Percentiles rank a stretch among this genome's conserved stretches.
These are phyloP conservation scores for Merodon equestris DNA, from an alignment of 2,888 invertebrate species.

Conservation along the genomic window DNA sequence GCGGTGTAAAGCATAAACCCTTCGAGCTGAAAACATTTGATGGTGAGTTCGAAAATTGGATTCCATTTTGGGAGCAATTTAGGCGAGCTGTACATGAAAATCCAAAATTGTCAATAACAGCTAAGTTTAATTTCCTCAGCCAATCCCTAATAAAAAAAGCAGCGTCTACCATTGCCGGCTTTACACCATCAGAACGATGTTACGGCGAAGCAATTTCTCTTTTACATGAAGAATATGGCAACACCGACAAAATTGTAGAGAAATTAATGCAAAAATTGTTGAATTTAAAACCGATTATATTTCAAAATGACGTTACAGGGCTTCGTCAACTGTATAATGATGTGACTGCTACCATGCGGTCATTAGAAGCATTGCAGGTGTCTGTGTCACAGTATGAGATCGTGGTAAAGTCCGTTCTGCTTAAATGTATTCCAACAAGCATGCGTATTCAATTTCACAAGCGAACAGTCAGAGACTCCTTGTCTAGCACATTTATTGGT, in stretches of 20 bases:
- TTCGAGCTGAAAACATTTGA: conserved; percentile 51
- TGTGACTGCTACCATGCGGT: conserved; percentile 42
- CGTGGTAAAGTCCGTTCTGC: conserved; percentile 48
- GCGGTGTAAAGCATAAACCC: conserved; percentile 33
- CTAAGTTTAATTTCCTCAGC: conserved; percentile 52
- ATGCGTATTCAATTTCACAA: conserved; percentile 39
- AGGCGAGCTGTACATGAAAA: conserved; percentile 50
- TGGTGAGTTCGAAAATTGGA: conserved; percentile 54
- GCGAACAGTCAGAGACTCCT: conserved; percentile 14
- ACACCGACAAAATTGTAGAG: conserved; percentile 52
- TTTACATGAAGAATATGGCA: conserved; percentile 48
- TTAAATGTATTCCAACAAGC: conserved; percentile 40
- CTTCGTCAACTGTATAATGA: conserved; percentile 47
- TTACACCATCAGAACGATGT: conserved; percentile 52
- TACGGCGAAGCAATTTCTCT: conserved; percentile 49
- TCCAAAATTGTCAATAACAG: conserved; percentile 29
- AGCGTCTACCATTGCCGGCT: conserved; percentile 40
- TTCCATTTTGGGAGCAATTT: conserved; percentile 61
- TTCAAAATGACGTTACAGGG: conserved; percentile 12
- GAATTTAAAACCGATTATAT: conserved; percentile 31
- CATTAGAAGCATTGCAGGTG: conserved; percentile 51
- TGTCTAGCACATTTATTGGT: conserved; percentile 2
- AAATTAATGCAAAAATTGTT: conserved; percentile 49
- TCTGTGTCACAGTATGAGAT: conserved; percentile 49
- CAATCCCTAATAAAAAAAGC: conserved; percentile 39